A percentile compares a stretch with the other conserved stretches of the same genome.
Evolutionary conservation across 2,797 vertebrate genomes (phyloP).

Genomic region (Lacerta agilis): DNA sequence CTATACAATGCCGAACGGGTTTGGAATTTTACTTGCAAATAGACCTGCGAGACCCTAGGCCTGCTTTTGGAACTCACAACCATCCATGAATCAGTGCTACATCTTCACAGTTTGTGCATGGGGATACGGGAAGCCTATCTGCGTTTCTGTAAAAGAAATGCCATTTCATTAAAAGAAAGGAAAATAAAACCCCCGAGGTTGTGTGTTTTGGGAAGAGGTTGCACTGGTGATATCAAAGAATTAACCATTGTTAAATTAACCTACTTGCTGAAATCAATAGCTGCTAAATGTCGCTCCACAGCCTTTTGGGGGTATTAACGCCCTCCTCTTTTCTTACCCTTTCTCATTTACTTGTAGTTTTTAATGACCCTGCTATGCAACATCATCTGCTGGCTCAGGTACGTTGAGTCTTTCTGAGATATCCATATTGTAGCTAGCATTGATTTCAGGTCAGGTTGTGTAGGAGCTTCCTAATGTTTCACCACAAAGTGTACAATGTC

Average conservation of each 20-base stretch:
- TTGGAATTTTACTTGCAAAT: not conserved
- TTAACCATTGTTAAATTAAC: not conserved
- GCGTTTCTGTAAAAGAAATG: too few species aligned
- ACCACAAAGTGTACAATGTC: not conserved
- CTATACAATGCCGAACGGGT: not conserved
- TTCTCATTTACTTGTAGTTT: slow-evolving; percentile 15
- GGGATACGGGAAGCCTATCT: not conserved
- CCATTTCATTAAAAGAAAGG: not conserved
- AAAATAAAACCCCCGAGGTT: too few species aligned
- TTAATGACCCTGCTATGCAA: rapidly evolving
- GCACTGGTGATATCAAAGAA: not conserved
- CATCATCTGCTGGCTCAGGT: not conserved
- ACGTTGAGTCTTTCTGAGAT: slow-evolving; percentile 4
- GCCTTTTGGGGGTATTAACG: not conserved
- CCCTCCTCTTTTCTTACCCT: not conserved
- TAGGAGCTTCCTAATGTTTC: not conserved
- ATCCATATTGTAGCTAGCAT: not conserved
- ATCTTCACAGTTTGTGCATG: not conserved
- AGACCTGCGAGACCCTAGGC: not conserved
- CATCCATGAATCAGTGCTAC: not conserved
- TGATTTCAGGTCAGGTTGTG: not conserved
- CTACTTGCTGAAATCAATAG: not conserved
- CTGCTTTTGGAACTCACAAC: not conserved
- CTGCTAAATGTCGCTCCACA: not conserved
- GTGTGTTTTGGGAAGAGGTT: not conserved